Evolutionary conservation across 2,888 invertebrate species (phyloP), one percentile per base, ranked within the genome.

Genomic region (Orthosia gothica): DNA sequence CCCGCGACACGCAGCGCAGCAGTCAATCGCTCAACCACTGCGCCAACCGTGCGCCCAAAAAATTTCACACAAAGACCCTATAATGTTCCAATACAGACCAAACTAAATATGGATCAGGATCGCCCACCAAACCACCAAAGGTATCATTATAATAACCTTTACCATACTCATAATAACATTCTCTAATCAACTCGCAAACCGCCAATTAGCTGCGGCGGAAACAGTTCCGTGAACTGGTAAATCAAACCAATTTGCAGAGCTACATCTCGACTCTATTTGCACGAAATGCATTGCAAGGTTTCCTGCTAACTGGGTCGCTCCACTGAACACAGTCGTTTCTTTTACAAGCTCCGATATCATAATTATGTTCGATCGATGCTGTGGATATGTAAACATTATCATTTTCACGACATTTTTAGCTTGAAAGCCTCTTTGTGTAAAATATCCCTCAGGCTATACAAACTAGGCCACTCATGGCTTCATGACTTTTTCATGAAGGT

Each of bases 401-500:
- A 49, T 59, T 71, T 68, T 59, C 68, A 66, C 57, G 65, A 63
- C 57, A 65, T 72, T 74, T 78, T 76, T 52, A 70, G 76, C 73
- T 74, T 74, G 74, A 79, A 74, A 71, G 78, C 76, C 66, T 78
- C 75, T 84, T 79, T 84, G 82, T 81, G 62, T 78, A 58, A 73
- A 74, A 70, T 74, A 81, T 47, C 63, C 26, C 3, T 26, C 20
- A 73, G 68, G 63, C 76, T 73, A 68, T 77, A 77, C 70, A 83
- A 86, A 77, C 82, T 76, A 77, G 65, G 68, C 61, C 74, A 69
- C 84, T 82, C 64, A 70, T 79, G 64, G 70, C 71, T 79, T 86
- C 87, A 87, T 86, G 87, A 83, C 71, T 86, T 83, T 86, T 85
- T 79, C 86, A 87, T 86, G 83, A 87, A 83, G 79, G 74, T 74